Evolutionary conservation across 2,888 invertebrate species (phyloP).

Genomic region (Melieria picta): DNA sequence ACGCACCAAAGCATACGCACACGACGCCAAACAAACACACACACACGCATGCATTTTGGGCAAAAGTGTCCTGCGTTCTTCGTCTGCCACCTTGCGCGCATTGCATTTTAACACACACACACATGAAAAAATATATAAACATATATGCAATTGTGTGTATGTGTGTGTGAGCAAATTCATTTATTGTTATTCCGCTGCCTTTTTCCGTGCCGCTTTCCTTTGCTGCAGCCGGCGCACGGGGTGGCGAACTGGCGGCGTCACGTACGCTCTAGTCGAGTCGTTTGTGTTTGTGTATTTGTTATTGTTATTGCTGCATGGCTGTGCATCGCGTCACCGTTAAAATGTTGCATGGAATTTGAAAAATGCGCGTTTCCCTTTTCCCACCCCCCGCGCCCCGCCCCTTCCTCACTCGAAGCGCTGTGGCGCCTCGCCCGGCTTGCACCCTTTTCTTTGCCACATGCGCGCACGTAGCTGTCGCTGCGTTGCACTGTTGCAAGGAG

Average conservation of each 20-base stretch:
- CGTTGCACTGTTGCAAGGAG: neutral
- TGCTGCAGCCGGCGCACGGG: no score
- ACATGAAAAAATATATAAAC: neutral
- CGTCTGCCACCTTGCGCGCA: no score
- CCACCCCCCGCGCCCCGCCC: neutral
- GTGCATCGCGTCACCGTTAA: constrained; percentile 34
- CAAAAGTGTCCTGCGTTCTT: no score
- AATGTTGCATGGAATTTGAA: constrained; percentile 45
- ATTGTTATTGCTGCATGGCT: no score
- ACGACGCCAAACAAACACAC: neutral
- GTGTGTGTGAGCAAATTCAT: neutral
- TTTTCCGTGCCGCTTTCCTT: neutral
- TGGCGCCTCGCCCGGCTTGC: neutral
- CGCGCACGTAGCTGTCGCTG: neutral
- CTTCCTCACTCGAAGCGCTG: neutral
- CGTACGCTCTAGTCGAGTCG: no score
- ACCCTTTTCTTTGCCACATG: neutral
- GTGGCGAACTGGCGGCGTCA: no score
- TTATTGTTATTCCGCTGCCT: neutral
- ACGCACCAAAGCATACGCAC: constrained; percentile 3
- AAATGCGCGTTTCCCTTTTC: constrained; percentile 36
- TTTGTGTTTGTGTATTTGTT: neutral
- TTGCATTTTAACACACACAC: neutral
- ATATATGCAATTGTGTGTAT: neutral
- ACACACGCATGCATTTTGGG: neutral